phyloP scores from a whole-genome alignment of 2,888 invertebrate species.

The Erebia aethiops region DNA sequence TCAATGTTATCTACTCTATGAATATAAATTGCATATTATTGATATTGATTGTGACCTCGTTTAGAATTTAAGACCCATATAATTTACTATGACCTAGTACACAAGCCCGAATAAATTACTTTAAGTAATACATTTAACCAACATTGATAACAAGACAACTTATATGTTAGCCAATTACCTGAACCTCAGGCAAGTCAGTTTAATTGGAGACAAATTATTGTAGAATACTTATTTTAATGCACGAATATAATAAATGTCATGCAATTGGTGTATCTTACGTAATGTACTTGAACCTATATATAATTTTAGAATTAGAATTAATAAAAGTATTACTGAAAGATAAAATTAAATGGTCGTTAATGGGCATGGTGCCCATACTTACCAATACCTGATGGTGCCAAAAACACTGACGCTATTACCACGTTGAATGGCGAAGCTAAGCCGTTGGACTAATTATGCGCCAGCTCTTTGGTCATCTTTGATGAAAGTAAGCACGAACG shows the following conservation, averaged over 20 bases:
- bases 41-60: conserved; percentile 1
- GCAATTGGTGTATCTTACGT: not conserved
- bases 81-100: conserved; percentile 19
- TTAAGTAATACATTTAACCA: conserved; percentile 10
- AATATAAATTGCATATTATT: conserved; percentile 13
- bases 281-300: not conserved
- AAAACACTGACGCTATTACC: too few relatives aligned
- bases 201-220: conserved; percentile 28
- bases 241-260: conserved; percentile 19
- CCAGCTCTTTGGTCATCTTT: too few relatives aligned
- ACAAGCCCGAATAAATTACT: conserved; percentile 18
- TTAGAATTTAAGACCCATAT: not conserved
- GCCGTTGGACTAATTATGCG: too few relatives aligned
- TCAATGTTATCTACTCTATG: conserved; percentile 6
- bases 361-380: too few relatives aligned
- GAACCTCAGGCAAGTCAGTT: conserved; percentile 17
- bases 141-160: conserved; percentile 18
- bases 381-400: too few relatives aligned
- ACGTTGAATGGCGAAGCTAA: too few relatives aligned
- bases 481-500: not conserved
- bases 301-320: too few relatives aligned
- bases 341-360: too few relatives aligned
- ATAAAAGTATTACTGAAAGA: too few relatives aligned
- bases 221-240: conserved; percentile 8
- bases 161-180: conserved; percentile 26